These are phyloP conservation scores for Drosophila demipolita DNA, from an alignment of 2,888 invertebrate species.

Conservation along the genomic window DNA sequence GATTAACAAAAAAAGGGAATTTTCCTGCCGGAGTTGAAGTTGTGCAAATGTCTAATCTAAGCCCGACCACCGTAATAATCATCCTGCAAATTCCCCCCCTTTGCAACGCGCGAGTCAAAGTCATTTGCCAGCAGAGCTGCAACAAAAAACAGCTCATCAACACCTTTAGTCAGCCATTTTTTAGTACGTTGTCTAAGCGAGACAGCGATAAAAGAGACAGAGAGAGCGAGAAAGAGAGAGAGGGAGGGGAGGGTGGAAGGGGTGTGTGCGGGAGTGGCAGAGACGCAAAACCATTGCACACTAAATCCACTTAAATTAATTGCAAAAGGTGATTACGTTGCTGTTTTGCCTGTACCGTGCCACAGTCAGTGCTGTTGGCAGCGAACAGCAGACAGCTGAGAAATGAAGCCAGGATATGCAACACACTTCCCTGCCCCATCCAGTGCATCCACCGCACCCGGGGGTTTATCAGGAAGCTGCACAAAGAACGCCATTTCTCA, in stretches of 20 bases:
- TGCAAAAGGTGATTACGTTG: slow-evolving; percentile 83
- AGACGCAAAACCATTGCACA: slow-evolving; percentile 75
- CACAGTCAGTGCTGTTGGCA: slow-evolving; percentile 39
- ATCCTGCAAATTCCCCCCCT: slow-evolving; percentile 21
- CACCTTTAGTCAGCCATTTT: slow-evolving; percentile 77
- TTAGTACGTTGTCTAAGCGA: slow-evolving; percentile 41
- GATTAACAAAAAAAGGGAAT: neutral
- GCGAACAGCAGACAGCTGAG: slow-evolving; percentile 76
- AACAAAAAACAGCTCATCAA: slow-evolving; percentile 71
- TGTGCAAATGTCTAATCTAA: slow-evolving; percentile 49
- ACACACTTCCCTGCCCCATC: neutral
- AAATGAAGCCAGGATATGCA: slow-evolving; percentile 63
- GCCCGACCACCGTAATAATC: slow-evolving; percentile 21
- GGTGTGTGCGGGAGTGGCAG: slow-evolving; percentile 32
- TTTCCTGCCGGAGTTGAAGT: slow-evolving; percentile 14
- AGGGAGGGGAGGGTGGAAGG: neutral
- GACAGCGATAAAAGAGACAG: slow-evolving; percentile 15
- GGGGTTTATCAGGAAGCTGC: slow-evolving; percentile 73
- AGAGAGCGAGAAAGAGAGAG: slow-evolving; percentile 14
- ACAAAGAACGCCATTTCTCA: slow-evolving; percentile 56
- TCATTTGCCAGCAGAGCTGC: slow-evolving; percentile 64
- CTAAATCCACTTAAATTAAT: slow-evolving; percentile 84
- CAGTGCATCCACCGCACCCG: neutral
- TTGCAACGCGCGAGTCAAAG: slow-evolving; percentile 55
- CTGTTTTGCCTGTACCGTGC: slow-evolving; percentile 70